Base-by-base conservation (phyloP, 2,888 invertebrate species). In the Drosophila nigricruria region DNA sequence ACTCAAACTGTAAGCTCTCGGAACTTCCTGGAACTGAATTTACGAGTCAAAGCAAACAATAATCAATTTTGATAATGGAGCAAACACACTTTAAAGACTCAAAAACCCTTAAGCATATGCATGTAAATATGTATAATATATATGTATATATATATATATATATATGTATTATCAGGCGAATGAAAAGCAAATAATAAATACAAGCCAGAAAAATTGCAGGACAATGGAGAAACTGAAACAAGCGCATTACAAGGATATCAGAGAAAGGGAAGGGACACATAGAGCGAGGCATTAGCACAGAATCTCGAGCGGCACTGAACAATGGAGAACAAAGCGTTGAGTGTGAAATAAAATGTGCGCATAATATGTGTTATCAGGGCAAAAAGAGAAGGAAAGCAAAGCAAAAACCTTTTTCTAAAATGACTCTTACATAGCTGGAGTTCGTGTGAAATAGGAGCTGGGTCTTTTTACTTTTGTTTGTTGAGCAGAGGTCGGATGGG, bases 171-270 rank as follows among this genome's bases (percentile, higher is more conserved):
- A 78, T 69, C 49, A 52, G 62, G 43, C 76, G 66, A 88, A 88
- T 83, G 85, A 81, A 84, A 88, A 68, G 82, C 72, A 89, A 89
- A 89, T 79, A 88, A 53, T 43, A 16, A 43, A 43, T 61, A 36
- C 16, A 64, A 61, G 71, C 58, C 62, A 52, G 82, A 76, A 70
- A 84, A 89, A 90, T 88, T 79, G 77, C 69, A 73, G 56, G 77
- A 90, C 90, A 90, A 90, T 86, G 77, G 68, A 70, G 59, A 65
- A 72, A 45, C 18, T 70, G 66, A 61, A 81, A 76, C 88, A 85
- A 76, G 88, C 89, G 89, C 79, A 82, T 82, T 82, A 89, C 89
- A 82, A 83, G 82, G 81, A 87, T 86, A 86, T 70, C 83, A 75
- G 64, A 42, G 42, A 20, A 18, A 36, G 30, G 57, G 34, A 56